Percentiles rank a stretch among this genome's conserved stretches.
phyloP scores from a whole-genome alignment of 1,140 invertebrate genomes.

The Drosophila sulfurigaster region DNA sequence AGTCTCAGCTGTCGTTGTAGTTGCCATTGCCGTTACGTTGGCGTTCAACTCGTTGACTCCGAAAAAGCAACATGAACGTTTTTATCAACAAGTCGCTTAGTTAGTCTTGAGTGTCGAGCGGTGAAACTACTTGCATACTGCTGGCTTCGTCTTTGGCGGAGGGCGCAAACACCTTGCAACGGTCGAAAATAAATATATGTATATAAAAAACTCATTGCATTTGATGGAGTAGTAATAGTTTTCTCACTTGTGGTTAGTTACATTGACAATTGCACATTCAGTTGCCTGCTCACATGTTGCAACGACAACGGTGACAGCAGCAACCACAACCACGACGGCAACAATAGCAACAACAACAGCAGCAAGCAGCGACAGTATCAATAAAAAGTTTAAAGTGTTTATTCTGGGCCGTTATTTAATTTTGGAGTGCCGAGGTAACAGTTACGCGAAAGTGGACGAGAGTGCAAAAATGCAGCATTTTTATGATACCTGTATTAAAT shows the following conservation, averaged over 20 bases:
- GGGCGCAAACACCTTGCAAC: constrained; percentile 1
- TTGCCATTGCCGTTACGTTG: constrained; percentile 7
- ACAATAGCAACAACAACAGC: not conserved
- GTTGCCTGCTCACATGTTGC: constrained; percentile 3
- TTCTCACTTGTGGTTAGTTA: constrained; percentile 3
- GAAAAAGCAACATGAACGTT: constrained; percentile 38
- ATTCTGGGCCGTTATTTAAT: constrained; percentile 30
- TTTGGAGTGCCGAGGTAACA: constrained; percentile 23
- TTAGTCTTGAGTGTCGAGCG: constrained; percentile 49
- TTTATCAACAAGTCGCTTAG: constrained; percentile 49
- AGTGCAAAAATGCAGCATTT: constrained; percentile 51
- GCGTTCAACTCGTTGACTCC: constrained; percentile 28
- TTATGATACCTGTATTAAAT: constrained; percentile 60
- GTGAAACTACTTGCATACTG: constrained; percentile 47
- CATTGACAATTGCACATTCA: constrained; percentile 20
- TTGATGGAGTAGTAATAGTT: constrained; percentile 19
- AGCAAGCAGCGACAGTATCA: not conserved
- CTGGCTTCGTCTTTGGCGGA: constrained; percentile 5
- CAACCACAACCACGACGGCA: not conserved
- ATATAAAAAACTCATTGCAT: not conserved
- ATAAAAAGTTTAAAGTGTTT: constrained; percentile 23
- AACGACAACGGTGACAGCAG: constrained; percentile 6
- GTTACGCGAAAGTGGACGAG: constrained; percentile 44
- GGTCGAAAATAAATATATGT: constrained; percentile 1
- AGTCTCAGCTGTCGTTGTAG: not conserved